Evolutionary conservation across 2,113 vertebrate genomes (phyloP).

Genomic region (Ranitomeya imitator): DNA sequence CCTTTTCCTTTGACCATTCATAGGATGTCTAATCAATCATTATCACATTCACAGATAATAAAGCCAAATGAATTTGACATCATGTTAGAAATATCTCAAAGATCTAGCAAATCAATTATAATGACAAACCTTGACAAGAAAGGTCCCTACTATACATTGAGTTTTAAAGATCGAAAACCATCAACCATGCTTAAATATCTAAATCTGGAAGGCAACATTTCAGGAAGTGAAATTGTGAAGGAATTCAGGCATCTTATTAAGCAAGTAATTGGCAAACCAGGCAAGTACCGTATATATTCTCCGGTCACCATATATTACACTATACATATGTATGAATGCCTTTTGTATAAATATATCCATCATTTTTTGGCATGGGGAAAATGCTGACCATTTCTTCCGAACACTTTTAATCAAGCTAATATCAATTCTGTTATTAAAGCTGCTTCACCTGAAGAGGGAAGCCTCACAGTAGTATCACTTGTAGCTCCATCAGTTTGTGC

Average conservation of each 20-base stretch:
- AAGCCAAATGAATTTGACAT: conserved; percentile 76
- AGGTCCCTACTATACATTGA: conserved; percentile 66
- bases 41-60: conserved; percentile 64
- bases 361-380: too few species aligned
- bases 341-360: too few species aligned
- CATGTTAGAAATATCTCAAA: conserved; percentile 68
- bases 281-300: conserved; percentile 64
- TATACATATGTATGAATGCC: too few species aligned
- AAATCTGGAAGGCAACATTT: conserved; percentile 64
- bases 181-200: conserved; percentile 62
- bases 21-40: conserved; percentile 2
- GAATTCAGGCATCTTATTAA: conserved; percentile 69
- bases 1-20: too few species aligned
- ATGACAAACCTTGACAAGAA: conserved; percentile 60
- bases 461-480: too few species aligned
- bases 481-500: too few species aligned
- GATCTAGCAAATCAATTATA: conserved; percentile 60
- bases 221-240: conserved; percentile 67
- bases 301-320: too few species aligned
- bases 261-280: conserved; percentile 58
- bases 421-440: too few species aligned
- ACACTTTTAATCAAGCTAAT: too few species aligned
- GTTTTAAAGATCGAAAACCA: conserved; percentile 67
- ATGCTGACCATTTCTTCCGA: too few species aligned
- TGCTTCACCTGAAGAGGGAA: too few species aligned